Base-by-base conservation (phyloP, 1,140 invertebrate species). In the Rhopalosiphum maidis region DNA sequence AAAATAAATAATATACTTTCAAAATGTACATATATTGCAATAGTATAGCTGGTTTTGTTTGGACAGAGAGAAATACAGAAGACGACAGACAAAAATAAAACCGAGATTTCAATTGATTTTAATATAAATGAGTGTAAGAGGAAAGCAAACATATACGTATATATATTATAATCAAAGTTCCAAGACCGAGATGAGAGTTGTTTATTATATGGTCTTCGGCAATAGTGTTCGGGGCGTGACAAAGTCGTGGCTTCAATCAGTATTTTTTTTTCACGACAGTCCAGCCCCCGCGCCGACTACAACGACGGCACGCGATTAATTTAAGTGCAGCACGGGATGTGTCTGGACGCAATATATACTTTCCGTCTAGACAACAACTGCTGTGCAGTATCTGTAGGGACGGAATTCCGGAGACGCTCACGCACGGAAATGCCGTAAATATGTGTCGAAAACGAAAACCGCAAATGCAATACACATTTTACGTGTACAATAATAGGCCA, bases 181-280 rank as follows among this genome's bases (percentile, higher is more conserved):
- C 9, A 21, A 30, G 51, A 18, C 43, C 5, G 51, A 86, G 18
- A 55, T 21, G 46, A 83, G 23, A 51, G n/a, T 55, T 55, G n/a
- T 55, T 48, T 88, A 51, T 88, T 85, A 25, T n/a, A 87, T 25
- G n/a, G 60, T 77, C 60, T 77, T 86, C 77, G 22, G 41, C 60
- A 35, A 51, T 88, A 51, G 48, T 88, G 30, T 48, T 68, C 54
- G 77, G 91, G 91, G 91, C 91, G 91, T 93, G 82, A 93, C 91
- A 41, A 35, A 54, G 30, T 86, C 91, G 91, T 85, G 91, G 48
- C 82, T 93, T 93, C 41, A 93, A 93, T 93, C 91, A 86, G 91
- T 93, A 93, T 93, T 93, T 86, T 77, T 90, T 88, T 85, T 93
- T 85, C 91, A 41, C 91, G 91, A 86, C 82, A 25, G 82, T 55